Evolutionary conservation across 2,888 invertebrate genomes (phyloP), one percentile per base, ranked within the genome.

Genomic region (Sminthurides aquaticus): DNA sequence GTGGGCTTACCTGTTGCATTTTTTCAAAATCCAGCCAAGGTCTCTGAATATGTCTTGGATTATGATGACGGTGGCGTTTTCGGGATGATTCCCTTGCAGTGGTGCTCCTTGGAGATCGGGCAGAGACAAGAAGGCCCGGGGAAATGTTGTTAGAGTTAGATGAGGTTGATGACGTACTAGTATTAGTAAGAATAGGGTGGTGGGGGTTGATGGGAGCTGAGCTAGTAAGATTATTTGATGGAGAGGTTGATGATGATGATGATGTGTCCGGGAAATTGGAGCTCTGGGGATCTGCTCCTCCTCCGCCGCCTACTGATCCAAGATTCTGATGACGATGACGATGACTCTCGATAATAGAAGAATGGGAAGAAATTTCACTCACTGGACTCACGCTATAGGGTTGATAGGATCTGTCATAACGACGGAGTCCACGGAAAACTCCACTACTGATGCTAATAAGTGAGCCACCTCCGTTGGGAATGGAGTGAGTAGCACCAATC

Each of bases 1-100:
- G n/a, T n/a, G n/a, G n/a, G 76, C 82, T 81, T 82, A 91, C 91
- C 88, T 91, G 91, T 83, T 93, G 93, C 93, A 94, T 94, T 83
- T 94, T 94, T 80, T 94, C 94, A 79, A 94, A 93, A 83, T 94
- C 93, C 77, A 94, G 85, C 80, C 91, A 92, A 74, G 94, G 94
- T 78, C 93, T 85, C 78, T 88, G 88, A 74, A 86, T 82, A 79
- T 88, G 86, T 68, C 78, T 77, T 61, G 79, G 78, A 71, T 81
- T 80, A 74, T 83, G 71, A 69, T 71, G 82, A 71, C 84, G 80
- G 75, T 87, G 86, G 75, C 86, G 79, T 76, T 84, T 84, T 67
- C 83, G 77, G n/a, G 83, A 82, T 62, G 83, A 75, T 58, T 77
- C 75, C 66, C 77, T 76, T 60, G 73, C 73, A 69, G 67, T n/a